phyloP scores from a whole-genome alignment of 1,140 invertebrate genomes.

The Babylonia areolata region DNA sequence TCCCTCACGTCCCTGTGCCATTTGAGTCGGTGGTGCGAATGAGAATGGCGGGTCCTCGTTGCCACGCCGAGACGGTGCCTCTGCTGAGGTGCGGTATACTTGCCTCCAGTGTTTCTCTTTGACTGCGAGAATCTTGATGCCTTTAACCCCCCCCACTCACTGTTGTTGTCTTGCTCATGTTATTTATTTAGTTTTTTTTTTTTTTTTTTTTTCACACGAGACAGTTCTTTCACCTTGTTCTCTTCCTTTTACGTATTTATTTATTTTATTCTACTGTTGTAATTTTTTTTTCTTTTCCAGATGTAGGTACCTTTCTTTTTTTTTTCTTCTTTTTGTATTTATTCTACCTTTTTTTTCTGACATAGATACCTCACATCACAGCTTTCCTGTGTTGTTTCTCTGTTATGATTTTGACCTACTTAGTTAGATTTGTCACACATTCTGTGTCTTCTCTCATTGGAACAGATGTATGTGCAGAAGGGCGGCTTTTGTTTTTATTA shows the following conservation, averaged over 20 bases:
- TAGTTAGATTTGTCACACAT: too few relatives aligned
- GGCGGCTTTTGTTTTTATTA: too few relatives aligned
- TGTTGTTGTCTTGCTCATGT: slow-evolving; percentile 32
- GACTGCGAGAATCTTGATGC: not conserved
- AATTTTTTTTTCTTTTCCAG: not conserved
- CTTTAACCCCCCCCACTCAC: slow-evolving; percentile 14
- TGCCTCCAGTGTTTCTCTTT: slow-evolving; percentile 29
- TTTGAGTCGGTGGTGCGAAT: slow-evolving; percentile 68
- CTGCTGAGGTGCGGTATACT: slow-evolving; percentile 63
- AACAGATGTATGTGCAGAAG: too few relatives aligned
- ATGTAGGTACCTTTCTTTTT: not conserved
- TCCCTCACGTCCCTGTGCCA: slow-evolving; percentile 70
- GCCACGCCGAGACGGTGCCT: slow-evolving; percentile 61
- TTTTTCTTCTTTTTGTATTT: slow-evolving; percentile 8
- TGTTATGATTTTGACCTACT: too few relatives aligned
- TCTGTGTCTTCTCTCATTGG: too few relatives aligned
- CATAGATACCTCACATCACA: too few relatives aligned
- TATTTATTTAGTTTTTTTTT: not conserved
- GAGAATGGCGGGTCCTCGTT: slow-evolving; percentile 65
- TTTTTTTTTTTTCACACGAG: not conserved
- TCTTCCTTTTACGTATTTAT: slow-evolving; percentile 16
- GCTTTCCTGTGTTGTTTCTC: too few relatives aligned
- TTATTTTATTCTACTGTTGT: slow-evolving; percentile 3
- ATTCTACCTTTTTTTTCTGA: too few relatives aligned
- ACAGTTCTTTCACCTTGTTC: not conserved